These are phyloP conservation scores for Cerastis leucographa DNA, from an alignment of 2,888 invertebrate genomes.

Conservation along the genomic window DNA sequence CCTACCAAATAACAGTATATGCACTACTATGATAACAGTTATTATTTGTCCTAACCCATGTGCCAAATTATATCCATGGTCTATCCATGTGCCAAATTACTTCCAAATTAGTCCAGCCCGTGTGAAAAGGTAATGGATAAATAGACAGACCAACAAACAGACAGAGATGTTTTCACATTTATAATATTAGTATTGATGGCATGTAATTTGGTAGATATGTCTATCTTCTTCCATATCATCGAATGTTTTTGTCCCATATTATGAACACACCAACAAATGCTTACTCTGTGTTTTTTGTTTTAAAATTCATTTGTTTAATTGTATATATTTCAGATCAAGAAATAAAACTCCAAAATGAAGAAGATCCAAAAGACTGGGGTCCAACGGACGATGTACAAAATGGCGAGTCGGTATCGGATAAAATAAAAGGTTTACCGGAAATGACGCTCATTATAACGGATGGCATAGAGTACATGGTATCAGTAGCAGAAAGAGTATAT, in stretches of 20 bases:
- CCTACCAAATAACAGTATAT: not conserved
- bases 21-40: not conserved
- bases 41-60: not conserved
- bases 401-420: constrained; percentile 74
- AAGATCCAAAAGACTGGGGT: constrained; percentile 49
- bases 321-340: constrained; percentile 41
- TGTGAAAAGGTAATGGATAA: too few relatives aligned
- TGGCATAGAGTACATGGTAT: constrained; percentile 81
- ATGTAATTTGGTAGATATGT: not conserved
- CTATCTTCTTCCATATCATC: not conserved
- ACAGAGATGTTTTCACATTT: too few relatives aligned
- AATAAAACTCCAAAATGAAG: constrained; percentile 35
- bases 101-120: too few relatives aligned
- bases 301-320: not conserved
- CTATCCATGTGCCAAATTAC: not conserved
- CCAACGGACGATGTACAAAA: constrained; percentile 57
- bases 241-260: not conserved
- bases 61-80: too few relatives aligned
- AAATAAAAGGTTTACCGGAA: constrained; percentile 80
- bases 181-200: not conserved
- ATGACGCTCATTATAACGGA: constrained; percentile 80
- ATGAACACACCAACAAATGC: not conserved
- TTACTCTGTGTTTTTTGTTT: not conserved
- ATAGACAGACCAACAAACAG: too few relatives aligned
- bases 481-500: constrained; percentile 79